Percentiles rank a stretch among this genome's conserved stretches.
phyloP scores from a whole-genome alignment of 1,140 invertebrate species.

The Adoxophyes honmai region DNA sequence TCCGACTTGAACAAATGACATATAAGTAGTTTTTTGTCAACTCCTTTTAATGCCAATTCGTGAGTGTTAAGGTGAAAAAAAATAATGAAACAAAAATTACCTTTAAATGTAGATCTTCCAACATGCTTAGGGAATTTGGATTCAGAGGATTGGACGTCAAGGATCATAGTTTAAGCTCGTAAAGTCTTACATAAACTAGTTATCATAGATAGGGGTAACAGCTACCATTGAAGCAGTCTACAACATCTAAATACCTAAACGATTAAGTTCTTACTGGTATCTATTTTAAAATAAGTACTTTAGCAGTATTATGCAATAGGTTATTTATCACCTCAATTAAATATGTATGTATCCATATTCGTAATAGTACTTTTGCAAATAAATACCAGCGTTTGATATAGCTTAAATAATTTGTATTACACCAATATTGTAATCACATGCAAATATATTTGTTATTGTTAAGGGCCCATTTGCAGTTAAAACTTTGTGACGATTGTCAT shows the following conservation, averaged over 20 bases:
- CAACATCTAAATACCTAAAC: conserved; percentile 3
- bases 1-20: too few relatives aligned
- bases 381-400: not conserved
- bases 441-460: not conserved
- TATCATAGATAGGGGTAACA: conserved; percentile 23
- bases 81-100: conserved; percentile 48
- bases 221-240: conserved; percentile 27
- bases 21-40: too few relatives aligned
- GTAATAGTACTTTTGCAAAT: not conserved
- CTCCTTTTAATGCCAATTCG: conserved; percentile 1
- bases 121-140: conserved; percentile 57
- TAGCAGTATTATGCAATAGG: too few relatives aligned
- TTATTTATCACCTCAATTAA: too few relatives aligned
- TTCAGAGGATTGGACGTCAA: conserved; percentile 34
- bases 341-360: not conserved
- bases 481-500: too few relatives aligned
- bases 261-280: not conserved
- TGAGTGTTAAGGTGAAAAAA: conserved; percentile 19
- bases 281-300: not conserved
- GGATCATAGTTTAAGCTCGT: conserved; percentile 41
- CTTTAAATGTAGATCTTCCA: conserved; percentile 58
- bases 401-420: not conserved
- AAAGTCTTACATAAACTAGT: conserved; percentile 22
- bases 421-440: not conserved
- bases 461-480: not conserved